phyloP scores from a whole-genome alignment of 2,113 vertebrate genomes.

The Egretta garzetta region DNA sequence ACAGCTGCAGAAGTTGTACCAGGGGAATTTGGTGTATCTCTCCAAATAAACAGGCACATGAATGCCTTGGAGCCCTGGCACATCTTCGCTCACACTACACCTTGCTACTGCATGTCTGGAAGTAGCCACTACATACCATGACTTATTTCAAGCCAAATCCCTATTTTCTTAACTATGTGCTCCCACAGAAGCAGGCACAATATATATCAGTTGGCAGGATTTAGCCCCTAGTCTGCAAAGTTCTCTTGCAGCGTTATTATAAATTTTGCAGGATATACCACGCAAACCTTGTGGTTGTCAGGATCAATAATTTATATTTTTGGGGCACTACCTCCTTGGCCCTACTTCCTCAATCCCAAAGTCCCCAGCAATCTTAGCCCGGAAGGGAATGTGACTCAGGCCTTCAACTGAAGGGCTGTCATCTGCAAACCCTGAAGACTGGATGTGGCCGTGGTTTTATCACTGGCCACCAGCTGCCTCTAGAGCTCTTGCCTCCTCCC shows the following conservation, averaged over 20 bases:
- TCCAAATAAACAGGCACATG: background rate
- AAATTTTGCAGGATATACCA: background rate
- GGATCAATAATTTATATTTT: background rate
- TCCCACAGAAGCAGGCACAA: background rate
- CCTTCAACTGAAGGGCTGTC: conserved; percentile 17
- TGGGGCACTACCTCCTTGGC: background rate
- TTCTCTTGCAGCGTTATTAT: background rate
- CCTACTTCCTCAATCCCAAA: conserved; percentile 23
- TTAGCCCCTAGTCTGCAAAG: background rate
- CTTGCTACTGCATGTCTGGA: background rate
- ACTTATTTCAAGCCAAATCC: background rate
- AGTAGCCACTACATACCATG: background rate
- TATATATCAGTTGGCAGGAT: background rate
- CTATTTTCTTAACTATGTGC: background rate
- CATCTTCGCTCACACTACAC: background rate
- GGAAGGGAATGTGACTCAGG: conserved; percentile 27
- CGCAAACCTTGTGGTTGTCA: background rate
- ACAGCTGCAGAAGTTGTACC: background rate
- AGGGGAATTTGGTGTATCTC: background rate
- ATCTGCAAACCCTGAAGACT: conserved; percentile 26
- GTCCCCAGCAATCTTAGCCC: conserved; percentile 64
- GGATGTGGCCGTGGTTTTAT: conserved; percentile 66
- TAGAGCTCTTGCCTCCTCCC: conserved; percentile 55
- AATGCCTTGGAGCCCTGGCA: background rate
- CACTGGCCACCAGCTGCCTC: conserved; percentile 68